These are phyloP conservation scores for Prionailurus bengalensis DNA, from an alignment of 2,113 vertebrate genomes.

Conservation along the genomic window DNA sequence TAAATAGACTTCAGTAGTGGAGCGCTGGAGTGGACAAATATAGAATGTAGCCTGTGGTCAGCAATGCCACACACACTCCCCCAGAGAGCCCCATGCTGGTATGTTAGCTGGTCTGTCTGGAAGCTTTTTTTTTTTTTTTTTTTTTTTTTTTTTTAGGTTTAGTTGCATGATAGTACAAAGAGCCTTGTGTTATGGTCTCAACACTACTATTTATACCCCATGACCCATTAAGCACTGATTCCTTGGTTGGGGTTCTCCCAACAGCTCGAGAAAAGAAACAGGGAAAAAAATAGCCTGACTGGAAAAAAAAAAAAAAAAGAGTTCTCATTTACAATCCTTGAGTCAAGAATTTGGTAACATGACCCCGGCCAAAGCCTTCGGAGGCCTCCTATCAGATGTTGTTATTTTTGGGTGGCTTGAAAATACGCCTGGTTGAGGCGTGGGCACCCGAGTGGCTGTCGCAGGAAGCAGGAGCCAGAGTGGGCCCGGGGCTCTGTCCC, in stretches of 20 bases:
- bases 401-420: conserved; percentile 81
- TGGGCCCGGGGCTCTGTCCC: neutral
- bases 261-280: conserved; percentile 4
- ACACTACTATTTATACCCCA: conserved; percentile 77
- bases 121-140: conserved; percentile 24
- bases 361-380: conserved; percentile 73
- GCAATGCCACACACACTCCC: neutral
- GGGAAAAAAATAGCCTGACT: conserved; percentile 36
- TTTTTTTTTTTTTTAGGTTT: conserved; percentile 24
- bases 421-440: conserved; percentile 62
- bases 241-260: conserved; percentile 76
- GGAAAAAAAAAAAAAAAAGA: neutral
- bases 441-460: conserved; percentile 1
- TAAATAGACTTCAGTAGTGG: conserved; percentile 71
- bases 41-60: conserved; percentile 27
- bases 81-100: neutral
- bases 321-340: conserved; percentile 76
- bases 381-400: conserved; percentile 76
- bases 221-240: conserved; percentile 76
- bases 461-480: conserved; percentile 6
- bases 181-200: conserved; percentile 75
- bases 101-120: conserved; percentile 61
- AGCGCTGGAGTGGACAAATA: conserved; percentile 65
- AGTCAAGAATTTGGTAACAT: conserved; percentile 83
- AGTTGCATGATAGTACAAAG: conserved; percentile 74